Evolutionary conservation across 1,140 invertebrate genomes (phyloP).

Genomic region (Neocloeon triangulifer): DNA sequence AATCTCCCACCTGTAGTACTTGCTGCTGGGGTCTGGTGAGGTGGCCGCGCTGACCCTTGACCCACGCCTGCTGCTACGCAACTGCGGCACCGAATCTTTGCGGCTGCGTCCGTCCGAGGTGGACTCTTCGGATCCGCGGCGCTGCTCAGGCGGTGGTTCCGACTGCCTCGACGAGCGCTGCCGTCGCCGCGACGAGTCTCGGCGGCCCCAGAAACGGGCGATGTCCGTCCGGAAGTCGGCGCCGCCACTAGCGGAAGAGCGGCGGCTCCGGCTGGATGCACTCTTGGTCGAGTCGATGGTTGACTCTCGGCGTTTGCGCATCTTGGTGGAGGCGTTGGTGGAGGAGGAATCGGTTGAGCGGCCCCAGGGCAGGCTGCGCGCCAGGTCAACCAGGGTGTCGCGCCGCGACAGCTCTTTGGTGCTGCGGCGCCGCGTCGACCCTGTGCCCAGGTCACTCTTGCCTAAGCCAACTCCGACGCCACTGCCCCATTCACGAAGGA

Average conservation of each 20-base stretch:
- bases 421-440: conserved; percentile 21
- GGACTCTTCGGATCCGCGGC: conserved; percentile 25
- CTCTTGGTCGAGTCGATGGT: conserved; percentile 47
- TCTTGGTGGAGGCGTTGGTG: conserved; percentile 8
- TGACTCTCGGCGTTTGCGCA: conserved; percentile 47
- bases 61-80: conserved; percentile 34
- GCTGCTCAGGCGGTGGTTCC: conserved; percentile 18
- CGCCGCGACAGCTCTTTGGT: conserved; percentile 42
- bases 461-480: conserved; percentile 13
- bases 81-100: conserved; percentile 13
- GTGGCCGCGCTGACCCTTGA: conserved; percentile 22
- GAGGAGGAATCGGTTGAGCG: conserved; percentile 16
- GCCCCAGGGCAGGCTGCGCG: conserved; percentile 44
- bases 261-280: conserved; percentile 42
- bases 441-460: conserved; percentile 7
- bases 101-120: conserved; percentile 16
- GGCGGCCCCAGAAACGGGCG: conserved; percentile 38
- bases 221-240: conserved; percentile 46
- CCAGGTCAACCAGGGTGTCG: conserved; percentile 65
- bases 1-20: background rate
- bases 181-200: conserved; percentile 24
- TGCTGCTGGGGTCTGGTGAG: conserved; percentile 19
- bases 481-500: conserved; percentile 63
- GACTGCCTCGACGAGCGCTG: too few relatives aligned
- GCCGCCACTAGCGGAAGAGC: conserved; percentile 38